Evolutionary conservation across 2,113 vertebrate species (phyloP), one percentile per base, ranked within the genome.

Genomic region (Leptobrachium ailaonicum): DNA sequence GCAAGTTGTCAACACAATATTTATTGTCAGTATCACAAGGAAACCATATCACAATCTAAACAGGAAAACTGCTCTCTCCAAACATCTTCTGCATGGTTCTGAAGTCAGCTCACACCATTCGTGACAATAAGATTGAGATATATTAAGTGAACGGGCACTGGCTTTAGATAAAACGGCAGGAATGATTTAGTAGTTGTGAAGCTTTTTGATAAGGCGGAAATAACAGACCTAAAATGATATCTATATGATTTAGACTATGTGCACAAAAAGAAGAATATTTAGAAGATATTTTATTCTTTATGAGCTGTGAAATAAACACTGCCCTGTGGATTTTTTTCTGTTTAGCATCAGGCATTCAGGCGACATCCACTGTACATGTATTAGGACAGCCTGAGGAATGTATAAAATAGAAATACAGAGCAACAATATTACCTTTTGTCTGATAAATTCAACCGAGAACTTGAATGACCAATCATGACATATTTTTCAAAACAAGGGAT

Each of bases 51-150:
- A 3, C 0, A 13, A 6, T 44, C 41, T 71, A 7, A 63, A 71
- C 67, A 53, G n/a, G 20, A 50, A 76, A 53, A 56, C 12, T 9
- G 62, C 9, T 41, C 14, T 63, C 42, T 63, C 66, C 47, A 41
- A 77, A 60, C 41, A 63, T 71, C 41, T 63, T 69, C 50, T 58
- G 50, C 9, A 45, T 6, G 41, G n/a, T 63, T 71, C 42, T 70
- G n/a, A 60, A 77, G 66, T 45, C 76, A 4, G n/a, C 54, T 63
- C 67, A 71, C 12, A 78, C 43, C 32, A 20, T 64, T 78, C 41
- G 67, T 63, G 68, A 78, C 76, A 78, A 71, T 71, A 58, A 63
- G 68, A 78, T 78, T 64, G 76, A 60, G 67, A 71, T 71, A 64
- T 64, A 78, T 71, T 63, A 71, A 64, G 56, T 71, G 56, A 71